Evolutionary conservation across 2,888 invertebrate species (phyloP).

Genomic region (Lochmaea crataegi): DNA sequence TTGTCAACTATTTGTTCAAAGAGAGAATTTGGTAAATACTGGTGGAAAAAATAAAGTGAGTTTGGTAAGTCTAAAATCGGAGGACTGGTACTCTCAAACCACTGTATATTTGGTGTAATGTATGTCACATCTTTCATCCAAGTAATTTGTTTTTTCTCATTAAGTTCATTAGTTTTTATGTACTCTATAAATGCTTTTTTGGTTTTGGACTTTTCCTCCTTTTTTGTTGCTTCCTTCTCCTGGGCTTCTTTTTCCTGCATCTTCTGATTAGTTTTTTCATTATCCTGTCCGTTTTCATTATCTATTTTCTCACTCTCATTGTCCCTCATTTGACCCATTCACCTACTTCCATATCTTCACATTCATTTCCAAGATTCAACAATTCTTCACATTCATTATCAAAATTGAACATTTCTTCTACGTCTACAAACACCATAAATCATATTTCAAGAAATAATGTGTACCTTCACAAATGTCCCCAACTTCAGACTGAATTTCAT

Average conservation of each 20-base stretch:
- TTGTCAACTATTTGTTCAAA: too few relatives aligned
- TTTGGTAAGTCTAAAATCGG: background rate
- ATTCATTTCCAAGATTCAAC: too few relatives aligned
- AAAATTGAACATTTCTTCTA: background rate
- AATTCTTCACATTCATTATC: background rate
- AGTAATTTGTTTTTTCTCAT: too few relatives aligned
- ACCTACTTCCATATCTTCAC: background rate
- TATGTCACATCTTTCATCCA: background rate
- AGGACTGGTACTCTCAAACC: background rate
- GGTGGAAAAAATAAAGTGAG: background rate
- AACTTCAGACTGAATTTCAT: slow-evolving; percentile 9
- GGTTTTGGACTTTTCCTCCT: background rate
- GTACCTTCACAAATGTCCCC: background rate
- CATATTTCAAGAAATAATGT: background rate
- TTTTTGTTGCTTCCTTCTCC: too few relatives aligned
- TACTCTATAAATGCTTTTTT: background rate
- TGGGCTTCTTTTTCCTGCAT: background rate
- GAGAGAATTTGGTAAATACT: too few relatives aligned
- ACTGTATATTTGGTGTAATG: background rate
- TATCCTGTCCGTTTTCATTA: background rate
- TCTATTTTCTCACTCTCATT: background rate
- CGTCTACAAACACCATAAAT: background rate
- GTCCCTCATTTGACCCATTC: background rate
- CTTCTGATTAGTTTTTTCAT: background rate
- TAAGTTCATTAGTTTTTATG: too few relatives aligned